These are phyloP conservation scores for Acrocephalus scirpaceus DNA, from an alignment of 2,797 vertebrate species.

Conservation along the genomic window DNA sequence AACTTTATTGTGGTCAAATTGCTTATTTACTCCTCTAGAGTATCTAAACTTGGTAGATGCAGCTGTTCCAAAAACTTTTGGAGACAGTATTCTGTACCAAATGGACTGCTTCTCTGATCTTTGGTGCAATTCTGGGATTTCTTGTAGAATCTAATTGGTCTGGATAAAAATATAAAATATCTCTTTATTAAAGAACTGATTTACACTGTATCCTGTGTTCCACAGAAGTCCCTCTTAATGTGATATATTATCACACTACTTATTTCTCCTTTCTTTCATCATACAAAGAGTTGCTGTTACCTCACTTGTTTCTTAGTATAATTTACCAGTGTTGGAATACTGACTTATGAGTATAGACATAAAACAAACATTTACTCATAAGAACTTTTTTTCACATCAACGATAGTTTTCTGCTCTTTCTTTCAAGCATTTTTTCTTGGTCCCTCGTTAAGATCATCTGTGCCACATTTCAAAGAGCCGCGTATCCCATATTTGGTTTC, in stretches of 20 bases:
- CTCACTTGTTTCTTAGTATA: conserved; percentile 47
- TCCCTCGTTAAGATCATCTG: conserved; percentile 44
- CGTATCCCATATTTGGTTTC: conserved; percentile 29
- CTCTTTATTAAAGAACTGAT: conserved; percentile 10
- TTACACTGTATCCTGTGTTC: neutral
- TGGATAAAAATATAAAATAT: conserved; percentile 41
- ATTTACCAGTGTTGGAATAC: conserved; percentile 31
- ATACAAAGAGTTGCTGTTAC: conserved; percentile 46
- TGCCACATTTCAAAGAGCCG: conserved; percentile 62
- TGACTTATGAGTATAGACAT: conserved; percentile 63
- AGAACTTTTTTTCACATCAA: conserved; percentile 72
- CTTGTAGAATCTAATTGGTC: conserved; percentile 13
- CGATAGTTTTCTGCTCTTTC: conserved; percentile 39
- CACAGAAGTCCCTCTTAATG: conserved; percentile 1
- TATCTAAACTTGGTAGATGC: neutral
- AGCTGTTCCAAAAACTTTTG: neutral
- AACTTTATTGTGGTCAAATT: neutral
- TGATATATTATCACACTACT: conserved; percentile 10
- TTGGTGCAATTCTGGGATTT: neutral
- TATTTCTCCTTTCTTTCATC: conserved; percentile 49
- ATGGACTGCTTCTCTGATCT: neutral
- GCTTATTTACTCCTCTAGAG: neutral
- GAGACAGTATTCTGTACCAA: neutral
- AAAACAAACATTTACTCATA: conserved; percentile 70
- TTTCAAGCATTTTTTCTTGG: neutral